Conservation (phyloP, 2,113 vertebrate species). For the Charadrius vociferus region DNA sequence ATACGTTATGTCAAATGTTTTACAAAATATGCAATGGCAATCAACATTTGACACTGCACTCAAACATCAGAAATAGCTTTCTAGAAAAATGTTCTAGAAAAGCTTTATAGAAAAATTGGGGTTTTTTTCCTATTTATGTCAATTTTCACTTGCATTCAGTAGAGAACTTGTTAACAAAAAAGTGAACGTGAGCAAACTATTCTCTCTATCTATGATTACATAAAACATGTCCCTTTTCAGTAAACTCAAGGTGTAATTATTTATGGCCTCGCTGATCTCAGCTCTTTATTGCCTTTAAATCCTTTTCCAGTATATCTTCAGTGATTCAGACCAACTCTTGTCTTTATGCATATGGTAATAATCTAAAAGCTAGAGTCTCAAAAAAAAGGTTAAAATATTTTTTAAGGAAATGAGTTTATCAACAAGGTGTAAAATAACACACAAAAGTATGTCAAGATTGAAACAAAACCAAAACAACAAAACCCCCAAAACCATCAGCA, state of each 20-base stretch:
- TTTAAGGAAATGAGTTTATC: neutral
- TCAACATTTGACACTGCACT: neutral
- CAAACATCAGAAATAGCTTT: neutral
- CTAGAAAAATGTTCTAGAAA: neutral
- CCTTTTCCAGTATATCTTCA: neutral
- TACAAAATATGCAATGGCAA: neutral
- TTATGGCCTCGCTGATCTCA: neutral
- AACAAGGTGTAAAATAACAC: neutral
- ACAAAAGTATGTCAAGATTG: neutral
- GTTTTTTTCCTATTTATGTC: neutral
- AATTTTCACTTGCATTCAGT: neutral
- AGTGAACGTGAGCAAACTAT: neutral
- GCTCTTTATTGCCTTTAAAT: neutral
- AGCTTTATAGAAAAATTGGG: neutral
- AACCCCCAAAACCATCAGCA: neutral
- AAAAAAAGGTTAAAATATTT: neutral
- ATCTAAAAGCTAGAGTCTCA: neutral
- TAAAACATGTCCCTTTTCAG: neutral
- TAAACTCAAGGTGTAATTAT: neutral
- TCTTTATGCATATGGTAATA: neutral
- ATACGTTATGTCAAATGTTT: neutral
- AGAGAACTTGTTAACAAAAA: neutral
- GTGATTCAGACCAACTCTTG: neutral
- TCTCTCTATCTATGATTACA: neutral
- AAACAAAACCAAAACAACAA: neutral